Conservation (phyloP, 2,888 invertebrate genomes). For the Meiosimyza platycephala region DNA sequence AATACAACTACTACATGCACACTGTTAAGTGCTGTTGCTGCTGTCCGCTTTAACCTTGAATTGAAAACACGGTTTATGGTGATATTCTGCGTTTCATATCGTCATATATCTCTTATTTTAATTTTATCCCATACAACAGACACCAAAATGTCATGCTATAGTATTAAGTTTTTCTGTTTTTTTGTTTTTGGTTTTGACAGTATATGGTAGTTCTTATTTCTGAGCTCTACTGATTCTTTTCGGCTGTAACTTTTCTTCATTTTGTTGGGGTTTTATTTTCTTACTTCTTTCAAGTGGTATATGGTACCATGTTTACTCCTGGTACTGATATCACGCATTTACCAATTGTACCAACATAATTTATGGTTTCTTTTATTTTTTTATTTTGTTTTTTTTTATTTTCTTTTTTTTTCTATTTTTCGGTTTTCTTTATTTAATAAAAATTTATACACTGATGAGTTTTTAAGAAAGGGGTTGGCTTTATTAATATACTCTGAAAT, state of each 20-base stretch:
- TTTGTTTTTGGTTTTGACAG: background rate
- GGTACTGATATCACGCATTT: background rate
- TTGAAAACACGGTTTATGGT: too few relatives aligned
- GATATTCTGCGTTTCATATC: too few relatives aligned
- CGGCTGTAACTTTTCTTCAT: background rate
- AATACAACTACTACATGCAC: too few relatives aligned
- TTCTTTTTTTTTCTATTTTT: background rate
- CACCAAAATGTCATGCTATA: background rate
- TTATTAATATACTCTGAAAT: background rate
- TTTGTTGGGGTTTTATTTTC: background rate
- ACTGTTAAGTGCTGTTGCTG: too few relatives aligned
- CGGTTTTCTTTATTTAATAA: background rate
- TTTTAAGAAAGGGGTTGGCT: background rate
- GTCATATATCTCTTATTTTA: too few relatives aligned
- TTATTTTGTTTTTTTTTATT: slow-evolving; percentile 8
- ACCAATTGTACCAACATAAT: slow-evolving; percentile 13
- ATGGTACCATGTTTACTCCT: background rate
- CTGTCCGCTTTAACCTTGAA: too few relatives aligned
- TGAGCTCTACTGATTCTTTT: background rate
- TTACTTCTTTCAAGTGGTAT: background rate
- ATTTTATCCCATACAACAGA: too few relatives aligned
- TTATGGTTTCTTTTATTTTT: background rate
- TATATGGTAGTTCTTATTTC: background rate
- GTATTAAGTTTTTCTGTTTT: background rate
- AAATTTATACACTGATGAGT: background rate